These are phyloP conservation scores for Tragelaphus scriptus DNA, from an alignment of 2,113 vertebrate genomes.

Conservation along the genomic window DNA sequence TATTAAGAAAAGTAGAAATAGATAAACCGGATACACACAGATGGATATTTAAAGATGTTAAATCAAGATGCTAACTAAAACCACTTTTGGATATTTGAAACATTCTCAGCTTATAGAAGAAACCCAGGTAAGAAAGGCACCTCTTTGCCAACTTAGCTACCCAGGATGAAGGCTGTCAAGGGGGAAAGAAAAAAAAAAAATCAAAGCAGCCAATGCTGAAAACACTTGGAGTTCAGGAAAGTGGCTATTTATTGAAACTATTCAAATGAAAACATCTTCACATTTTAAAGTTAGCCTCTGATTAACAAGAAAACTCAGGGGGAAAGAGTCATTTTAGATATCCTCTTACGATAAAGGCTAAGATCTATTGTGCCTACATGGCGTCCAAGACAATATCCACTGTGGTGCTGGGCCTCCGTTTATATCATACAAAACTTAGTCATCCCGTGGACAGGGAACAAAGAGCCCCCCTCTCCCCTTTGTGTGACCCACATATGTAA, in stretches of 20 bases:
- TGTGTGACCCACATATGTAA: constrained; percentile 56
- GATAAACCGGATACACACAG: constrained; percentile 41
- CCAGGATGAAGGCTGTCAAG: constrained; percentile 43
- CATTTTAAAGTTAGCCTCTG: constrained; percentile 46
- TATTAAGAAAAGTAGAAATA: constrained; percentile 83
- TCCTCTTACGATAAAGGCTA: constrained; percentile 43
- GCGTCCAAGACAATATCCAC: constrained; percentile 50
- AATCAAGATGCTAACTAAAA: constrained; percentile 56
- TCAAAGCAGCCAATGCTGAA: constrained; percentile 34
- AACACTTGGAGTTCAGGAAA: constrained; percentile 50
- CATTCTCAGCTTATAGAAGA: constrained; percentile 36
- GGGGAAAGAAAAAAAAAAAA: background rate
- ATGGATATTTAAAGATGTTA: constrained; percentile 49
- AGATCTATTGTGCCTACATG: constrained; percentile 33
- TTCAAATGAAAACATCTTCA: constrained; percentile 54
- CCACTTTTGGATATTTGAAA: constrained; percentile 69
- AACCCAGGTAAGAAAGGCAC: constrained; percentile 64
- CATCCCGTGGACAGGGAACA: constrained; percentile 46
- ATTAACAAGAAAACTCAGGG: constrained; percentile 53
- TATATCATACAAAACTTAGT: constrained; percentile 33
- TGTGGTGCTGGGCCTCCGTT: background rate
- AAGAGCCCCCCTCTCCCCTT: constrained; percentile 39
- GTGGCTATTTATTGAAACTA: constrained; percentile 53
- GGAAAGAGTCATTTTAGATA: constrained; percentile 15
- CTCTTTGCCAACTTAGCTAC: constrained; percentile 53